These are phyloP conservation scores for Toxostoma redivivum DNA, from an alignment of 2,113 vertebrate species.

Conservation along the genomic window DNA sequence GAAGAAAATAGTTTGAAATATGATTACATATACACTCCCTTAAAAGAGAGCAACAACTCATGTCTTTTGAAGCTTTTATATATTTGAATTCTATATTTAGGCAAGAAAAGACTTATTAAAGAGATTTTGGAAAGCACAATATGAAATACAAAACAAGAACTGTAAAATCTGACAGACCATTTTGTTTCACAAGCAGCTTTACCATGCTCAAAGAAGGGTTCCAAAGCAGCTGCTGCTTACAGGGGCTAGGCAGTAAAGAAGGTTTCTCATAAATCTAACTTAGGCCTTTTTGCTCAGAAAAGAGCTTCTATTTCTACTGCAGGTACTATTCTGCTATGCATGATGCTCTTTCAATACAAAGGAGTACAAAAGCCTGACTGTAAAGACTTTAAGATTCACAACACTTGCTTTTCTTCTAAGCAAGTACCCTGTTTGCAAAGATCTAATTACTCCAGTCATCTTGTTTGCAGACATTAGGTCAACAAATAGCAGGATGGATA, in stretches of 20 bases:
- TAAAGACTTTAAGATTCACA: neutral
- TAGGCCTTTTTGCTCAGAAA: neutral
- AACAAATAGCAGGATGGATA: neutral
- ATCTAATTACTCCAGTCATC: neutral
- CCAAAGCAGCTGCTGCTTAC: neutral
- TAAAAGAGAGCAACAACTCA: neutral
- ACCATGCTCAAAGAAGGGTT: neutral
- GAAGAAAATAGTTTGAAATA: neutral
- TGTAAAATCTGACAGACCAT: neutral
- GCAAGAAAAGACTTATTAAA: neutral
- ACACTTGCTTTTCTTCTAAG: neutral
- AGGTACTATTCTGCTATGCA: neutral
- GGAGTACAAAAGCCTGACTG: neutral
- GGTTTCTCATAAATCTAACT: neutral
- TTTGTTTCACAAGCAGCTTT: neutral
- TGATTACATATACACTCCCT: neutral
- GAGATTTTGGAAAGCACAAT: neutral
- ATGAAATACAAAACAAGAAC: neutral
- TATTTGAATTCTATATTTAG: neutral
- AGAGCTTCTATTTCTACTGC: neutral
- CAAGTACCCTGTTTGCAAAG: neutral
- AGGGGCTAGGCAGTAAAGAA: neutral
- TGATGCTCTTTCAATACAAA: neutral
- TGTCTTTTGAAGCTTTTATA: neutral
- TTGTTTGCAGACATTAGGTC: neutral